Conservation (phyloP, 2,113 vertebrate species). For the Strix aluco region DNA sequence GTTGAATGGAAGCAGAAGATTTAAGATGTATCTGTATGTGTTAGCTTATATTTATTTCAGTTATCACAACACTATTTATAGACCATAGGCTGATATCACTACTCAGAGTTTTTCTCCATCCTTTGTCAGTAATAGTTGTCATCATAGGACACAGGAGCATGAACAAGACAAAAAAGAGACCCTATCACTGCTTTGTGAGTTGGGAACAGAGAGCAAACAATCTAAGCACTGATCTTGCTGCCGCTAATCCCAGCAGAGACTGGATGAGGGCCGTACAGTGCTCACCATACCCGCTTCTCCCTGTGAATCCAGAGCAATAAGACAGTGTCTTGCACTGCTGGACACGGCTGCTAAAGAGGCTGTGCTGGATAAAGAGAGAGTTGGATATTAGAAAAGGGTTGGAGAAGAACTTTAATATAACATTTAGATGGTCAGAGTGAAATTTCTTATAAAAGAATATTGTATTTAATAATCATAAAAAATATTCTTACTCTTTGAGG, state of each 20-base stretch:
- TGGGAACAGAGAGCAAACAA: neutral
- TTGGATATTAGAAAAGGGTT: neutral
- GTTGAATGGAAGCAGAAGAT: neutral
- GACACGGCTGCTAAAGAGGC: neutral
- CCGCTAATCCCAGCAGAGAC: neutral
- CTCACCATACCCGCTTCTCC: neutral
- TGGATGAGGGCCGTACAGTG: neutral
- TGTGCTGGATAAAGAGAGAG: neutral
- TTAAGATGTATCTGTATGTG: neutral
- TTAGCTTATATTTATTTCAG: neutral
- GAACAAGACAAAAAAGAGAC: neutral
- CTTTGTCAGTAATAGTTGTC: neutral
- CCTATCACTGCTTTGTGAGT: neutral
- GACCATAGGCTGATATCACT: neutral
- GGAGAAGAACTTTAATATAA: neutral
- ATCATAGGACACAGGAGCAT: neutral
- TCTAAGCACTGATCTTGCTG: neutral
- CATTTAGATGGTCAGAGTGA: neutral
- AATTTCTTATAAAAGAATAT: neutral
- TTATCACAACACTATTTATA: neutral
- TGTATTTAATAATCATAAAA: neutral
- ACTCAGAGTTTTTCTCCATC: neutral
- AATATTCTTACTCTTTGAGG: neutral
- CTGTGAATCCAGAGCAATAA: neutral
- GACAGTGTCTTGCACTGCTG: neutral